Percentiles rank a stretch among this genome's conserved stretches.
Evolutionary conservation across 2,113 vertebrate species (phyloP).

Genomic region (Struthidea cinerea): DNA sequence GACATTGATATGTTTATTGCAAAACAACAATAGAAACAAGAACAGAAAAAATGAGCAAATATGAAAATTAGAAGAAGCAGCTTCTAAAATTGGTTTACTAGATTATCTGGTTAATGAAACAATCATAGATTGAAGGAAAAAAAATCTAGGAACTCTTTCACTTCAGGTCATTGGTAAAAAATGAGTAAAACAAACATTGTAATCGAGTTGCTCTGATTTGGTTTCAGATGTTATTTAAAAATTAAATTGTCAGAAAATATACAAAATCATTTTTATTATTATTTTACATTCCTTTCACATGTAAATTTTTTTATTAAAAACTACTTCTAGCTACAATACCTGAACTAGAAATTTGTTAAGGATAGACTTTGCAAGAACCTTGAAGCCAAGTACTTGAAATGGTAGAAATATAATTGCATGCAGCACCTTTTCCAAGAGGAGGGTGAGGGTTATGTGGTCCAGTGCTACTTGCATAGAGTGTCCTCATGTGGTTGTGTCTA

Average conservation of each 20-base stretch:
- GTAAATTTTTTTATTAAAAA: not conserved
- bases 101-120: not conserved
- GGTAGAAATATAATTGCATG: not conserved
- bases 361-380: not conserved
- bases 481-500: not conserved
- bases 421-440: not conserved
- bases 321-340: not conserved
- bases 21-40: not conserved
- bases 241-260: not conserved
- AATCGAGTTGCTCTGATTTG: not conserved
- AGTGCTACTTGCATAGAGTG: not conserved
- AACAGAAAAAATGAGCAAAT: not conserved
- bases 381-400: not conserved
- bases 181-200: not conserved
- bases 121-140: not conserved
- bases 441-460: not conserved
- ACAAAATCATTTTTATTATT: not conserved
- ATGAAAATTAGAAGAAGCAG: not conserved
- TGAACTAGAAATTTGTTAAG: not conserved
- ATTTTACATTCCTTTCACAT: not conserved
- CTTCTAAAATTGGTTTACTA: not conserved
- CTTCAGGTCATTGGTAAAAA: not conserved
- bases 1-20: not conserved
- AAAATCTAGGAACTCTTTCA: not conserved
- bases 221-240: not conserved